A percentile compares a stretch with the other conserved stretches of the same genome.
These are phyloP conservation scores for Morone saxatilis DNA, from an alignment of 2,113 vertebrate species.

Conservation along the genomic window DNA sequence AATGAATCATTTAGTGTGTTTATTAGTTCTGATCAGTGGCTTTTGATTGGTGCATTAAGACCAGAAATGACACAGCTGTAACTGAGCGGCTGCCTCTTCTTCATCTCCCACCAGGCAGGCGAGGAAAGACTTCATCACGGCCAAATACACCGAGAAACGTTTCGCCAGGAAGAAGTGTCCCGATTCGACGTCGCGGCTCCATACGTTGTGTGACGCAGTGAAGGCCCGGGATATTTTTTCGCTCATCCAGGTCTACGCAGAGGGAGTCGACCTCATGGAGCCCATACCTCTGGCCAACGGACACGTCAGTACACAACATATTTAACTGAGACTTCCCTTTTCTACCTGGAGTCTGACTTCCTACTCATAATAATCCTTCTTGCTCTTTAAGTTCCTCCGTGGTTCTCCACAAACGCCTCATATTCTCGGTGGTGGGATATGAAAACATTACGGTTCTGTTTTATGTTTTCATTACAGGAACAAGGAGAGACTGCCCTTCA, in stretches of 20 bases:
- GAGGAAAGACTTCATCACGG: constrained; percentile 97
- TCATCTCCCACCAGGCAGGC: constrained; percentile 87
- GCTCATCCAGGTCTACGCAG: constrained; percentile 94
- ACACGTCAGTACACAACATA: constrained; percentile 87
- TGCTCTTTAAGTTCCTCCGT: background rate
- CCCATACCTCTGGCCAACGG: constrained; percentile 96
- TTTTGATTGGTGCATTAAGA: background rate
- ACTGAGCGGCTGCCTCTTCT: background rate
- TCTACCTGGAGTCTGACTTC: background rate
- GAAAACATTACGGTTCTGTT: background rate
- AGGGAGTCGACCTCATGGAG: constrained; percentile 96
- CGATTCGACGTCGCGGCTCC: constrained; percentile 88
- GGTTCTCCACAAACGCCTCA: background rate
- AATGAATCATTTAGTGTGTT: background rate
- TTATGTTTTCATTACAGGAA: constrained; percentile 83
- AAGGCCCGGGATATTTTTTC: constrained; percentile 95
- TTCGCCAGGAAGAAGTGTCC: constrained; percentile 90
- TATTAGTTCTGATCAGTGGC: background rate
- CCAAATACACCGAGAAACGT: constrained; percentile 96
- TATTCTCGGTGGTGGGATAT: background rate
- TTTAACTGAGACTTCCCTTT: background rate
- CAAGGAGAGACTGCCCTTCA: constrained; percentile 96
- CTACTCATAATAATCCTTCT: background rate
- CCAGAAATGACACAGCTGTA: background rate
- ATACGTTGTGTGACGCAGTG: constrained; percentile 94